phyloP scores from a whole-genome alignment of 2,113 vertebrate genomes.

The Ivindomyrus marchei region DNA sequence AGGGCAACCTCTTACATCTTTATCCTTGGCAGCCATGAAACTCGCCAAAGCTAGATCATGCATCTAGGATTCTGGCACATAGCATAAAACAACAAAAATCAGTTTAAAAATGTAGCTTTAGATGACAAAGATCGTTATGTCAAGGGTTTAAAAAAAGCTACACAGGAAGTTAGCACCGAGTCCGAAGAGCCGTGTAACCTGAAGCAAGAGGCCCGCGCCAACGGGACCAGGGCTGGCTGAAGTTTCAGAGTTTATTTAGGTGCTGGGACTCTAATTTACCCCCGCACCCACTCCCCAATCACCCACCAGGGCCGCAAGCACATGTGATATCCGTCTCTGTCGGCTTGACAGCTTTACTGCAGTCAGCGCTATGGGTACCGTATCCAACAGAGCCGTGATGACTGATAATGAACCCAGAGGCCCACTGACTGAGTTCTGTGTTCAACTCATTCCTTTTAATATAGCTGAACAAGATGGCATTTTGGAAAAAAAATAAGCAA shows the following conservation, averaged over 20 bases:
- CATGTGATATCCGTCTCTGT: slow-evolving; percentile 20
- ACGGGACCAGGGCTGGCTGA: not conserved
- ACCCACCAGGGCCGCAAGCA: not conserved
- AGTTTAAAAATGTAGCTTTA: not conserved
- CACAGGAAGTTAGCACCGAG: not conserved
- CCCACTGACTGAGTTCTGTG: slow-evolving; percentile 26
- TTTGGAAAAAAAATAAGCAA: not conserved
- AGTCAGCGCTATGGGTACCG: slow-evolving; percentile 22
- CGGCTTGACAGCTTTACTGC: slow-evolving; percentile 21
- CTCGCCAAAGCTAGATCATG: not conserved
- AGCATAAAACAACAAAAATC: not conserved
- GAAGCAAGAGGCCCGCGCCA: not conserved
- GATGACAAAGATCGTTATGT: not conserved
- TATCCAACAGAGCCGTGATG: slow-evolving; percentile 29
- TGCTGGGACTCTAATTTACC: not conserved
- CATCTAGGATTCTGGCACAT: not conserved
- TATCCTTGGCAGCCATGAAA: not conserved
- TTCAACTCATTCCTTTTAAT: slow-evolving; percentile 27
- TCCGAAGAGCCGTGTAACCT: not conserved
- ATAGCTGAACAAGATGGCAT: slow-evolving; percentile 29
- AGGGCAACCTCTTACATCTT: not conserved
- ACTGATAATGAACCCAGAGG: slow-evolving; percentile 29
- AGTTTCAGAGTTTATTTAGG: not conserved
- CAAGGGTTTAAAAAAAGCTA: not conserved
- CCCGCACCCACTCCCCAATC: not conserved